phyloP scores from a whole-genome alignment of 2,888 invertebrate species.

The Pterostichus niger region DNA sequence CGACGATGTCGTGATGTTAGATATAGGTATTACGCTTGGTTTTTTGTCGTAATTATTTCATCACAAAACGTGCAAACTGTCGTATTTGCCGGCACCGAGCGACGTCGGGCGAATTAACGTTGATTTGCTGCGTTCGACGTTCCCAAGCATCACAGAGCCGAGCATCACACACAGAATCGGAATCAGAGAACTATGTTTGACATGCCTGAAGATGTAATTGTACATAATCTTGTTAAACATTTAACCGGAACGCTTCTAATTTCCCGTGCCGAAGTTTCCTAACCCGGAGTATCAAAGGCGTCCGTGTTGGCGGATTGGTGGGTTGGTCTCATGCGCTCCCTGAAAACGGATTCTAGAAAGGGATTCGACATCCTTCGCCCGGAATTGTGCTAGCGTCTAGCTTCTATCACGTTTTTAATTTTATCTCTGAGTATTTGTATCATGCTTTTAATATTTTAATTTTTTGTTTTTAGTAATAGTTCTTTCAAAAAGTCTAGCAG shows the following conservation, averaged over 20 bases:
- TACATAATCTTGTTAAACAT: slow-evolving; percentile 77
- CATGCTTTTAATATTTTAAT: too few relatives aligned
- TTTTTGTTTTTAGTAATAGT: too few relatives aligned
- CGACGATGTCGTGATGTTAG: neutral
- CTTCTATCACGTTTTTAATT: too few relatives aligned
- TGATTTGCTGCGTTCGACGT: slow-evolving; percentile 32
- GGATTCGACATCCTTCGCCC: neutral
- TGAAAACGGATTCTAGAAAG: neutral
- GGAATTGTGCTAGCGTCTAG: too few relatives aligned
- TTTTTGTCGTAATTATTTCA: slow-evolving; percentile 50
- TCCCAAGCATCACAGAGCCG: neutral
- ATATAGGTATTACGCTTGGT: slow-evolving; percentile 9
- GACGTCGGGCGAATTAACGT: slow-evolving; percentile 54
- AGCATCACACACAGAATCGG: slow-evolving; percentile 43
- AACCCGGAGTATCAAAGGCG: slow-evolving; percentile 65
- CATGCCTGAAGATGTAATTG: slow-evolving; percentile 75
- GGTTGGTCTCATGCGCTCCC: neutral
- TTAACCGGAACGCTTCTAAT: slow-evolving; percentile 75
- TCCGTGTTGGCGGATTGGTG: neutral
- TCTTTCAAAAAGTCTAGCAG: too few relatives aligned
- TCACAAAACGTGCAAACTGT: slow-evolving; percentile 53
- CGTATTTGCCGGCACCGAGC: slow-evolving; percentile 49
- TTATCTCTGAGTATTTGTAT: too few relatives aligned
- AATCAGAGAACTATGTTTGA: slow-evolving; percentile 64
- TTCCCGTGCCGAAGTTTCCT: slow-evolving; percentile 70